Base-by-base conservation (phyloP, 2,113 vertebrate genomes). In the Corvus hawaiiensis region DNA sequence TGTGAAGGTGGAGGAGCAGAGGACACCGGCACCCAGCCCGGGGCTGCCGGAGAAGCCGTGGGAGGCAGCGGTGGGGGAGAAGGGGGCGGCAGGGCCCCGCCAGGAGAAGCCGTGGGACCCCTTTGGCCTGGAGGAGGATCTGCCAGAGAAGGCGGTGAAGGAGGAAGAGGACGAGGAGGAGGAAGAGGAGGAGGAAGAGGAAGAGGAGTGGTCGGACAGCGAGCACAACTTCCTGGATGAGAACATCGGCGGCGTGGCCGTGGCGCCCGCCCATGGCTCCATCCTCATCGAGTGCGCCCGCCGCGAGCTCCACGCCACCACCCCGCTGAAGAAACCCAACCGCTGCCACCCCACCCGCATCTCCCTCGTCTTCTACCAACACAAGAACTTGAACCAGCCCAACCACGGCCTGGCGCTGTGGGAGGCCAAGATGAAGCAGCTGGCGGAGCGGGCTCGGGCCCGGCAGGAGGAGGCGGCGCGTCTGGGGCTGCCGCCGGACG, bases 341-440 rank as follows among this genome's bases (percentile, higher is more conserved):
- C 99, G 99, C 87, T 98, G 98, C 88, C 99, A 99, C 93, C 99
- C 99, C 39, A 98, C 99, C 20, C 99, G 99, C 95, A 99, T 99
- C 98, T 99, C 99, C 90, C 98, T 99, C 92, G 99, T 99, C 84
- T 99, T 99, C 97, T 99, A 99, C 98, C 99, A 99, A 98, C 99
- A 99, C 98, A 99, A 99, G 98, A 99, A 99, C 98, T 98, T 99
- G 96, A 99, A 99, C 97, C 99, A 99, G 98, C 99, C 99, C 94
- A 98, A 98, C 90, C 99, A 99, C 1, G 99, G 99, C 93, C 97
- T 99, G 97, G 99, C 99, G 66, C 97, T 99, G 51, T 99, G 99
- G 99, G 99, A 99, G 97, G 98, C 99, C 96, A 99, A 99, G 98
- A 98, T 99, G 99, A 99, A 99, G 97, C 97, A 99, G 96, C 96